phyloP scores from a whole-genome alignment of 92 coral and sea anemone genomes.

The Palythoa grandiflora region DNA sequence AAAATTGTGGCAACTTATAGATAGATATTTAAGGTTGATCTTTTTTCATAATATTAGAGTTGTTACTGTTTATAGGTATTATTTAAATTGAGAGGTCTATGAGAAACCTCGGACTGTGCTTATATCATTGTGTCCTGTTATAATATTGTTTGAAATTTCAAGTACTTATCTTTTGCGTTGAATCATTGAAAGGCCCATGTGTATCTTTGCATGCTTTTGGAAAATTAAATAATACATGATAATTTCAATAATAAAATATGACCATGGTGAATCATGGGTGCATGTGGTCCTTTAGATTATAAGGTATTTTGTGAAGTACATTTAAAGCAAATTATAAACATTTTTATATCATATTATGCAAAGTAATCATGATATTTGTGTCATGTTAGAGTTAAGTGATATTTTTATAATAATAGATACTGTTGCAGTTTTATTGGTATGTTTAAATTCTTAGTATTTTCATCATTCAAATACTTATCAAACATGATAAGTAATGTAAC shows the following conservation, averaged over 20 bases:
- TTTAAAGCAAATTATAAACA: constrained; percentile 24
- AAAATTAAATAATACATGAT: not conserved
- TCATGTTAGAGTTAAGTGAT: constrained; percentile 30
- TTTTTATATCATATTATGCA: constrained; percentile 28
- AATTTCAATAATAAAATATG: constrained; percentile 24
- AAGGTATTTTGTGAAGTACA: constrained; percentile 34
- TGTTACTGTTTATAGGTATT: not conserved
- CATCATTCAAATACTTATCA: constrained; percentile 22
- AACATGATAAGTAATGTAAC: constrained; percentile 21
- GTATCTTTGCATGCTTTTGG: constrained; percentile 26
- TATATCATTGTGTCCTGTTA: constrained; percentile 30
- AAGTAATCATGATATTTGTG: constrained; percentile 15
- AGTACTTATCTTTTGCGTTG: constrained; percentile 27
- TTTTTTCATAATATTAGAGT: constrained; percentile 29
- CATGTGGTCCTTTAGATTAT: constrained; percentile 19
- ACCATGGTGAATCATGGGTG: constrained; percentile 31
- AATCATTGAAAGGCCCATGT: constrained; percentile 25
- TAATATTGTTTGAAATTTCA: constrained; percentile 31
- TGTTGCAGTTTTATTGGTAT: constrained; percentile 24
- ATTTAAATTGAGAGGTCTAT: constrained; percentile 31
- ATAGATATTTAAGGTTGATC: constrained; percentile 22
- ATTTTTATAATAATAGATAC: constrained; percentile 10
- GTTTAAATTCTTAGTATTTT: constrained; percentile 28
- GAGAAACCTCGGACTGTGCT: constrained; percentile 29
- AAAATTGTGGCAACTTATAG: constrained; percentile 21